A percentile compares a stretch with the other conserved stretches of the same genome.
These are phyloP conservation scores for Acronicta leporina DNA, from an alignment of 2,888 invertebrate genomes.

Conservation along the genomic window DNA sequence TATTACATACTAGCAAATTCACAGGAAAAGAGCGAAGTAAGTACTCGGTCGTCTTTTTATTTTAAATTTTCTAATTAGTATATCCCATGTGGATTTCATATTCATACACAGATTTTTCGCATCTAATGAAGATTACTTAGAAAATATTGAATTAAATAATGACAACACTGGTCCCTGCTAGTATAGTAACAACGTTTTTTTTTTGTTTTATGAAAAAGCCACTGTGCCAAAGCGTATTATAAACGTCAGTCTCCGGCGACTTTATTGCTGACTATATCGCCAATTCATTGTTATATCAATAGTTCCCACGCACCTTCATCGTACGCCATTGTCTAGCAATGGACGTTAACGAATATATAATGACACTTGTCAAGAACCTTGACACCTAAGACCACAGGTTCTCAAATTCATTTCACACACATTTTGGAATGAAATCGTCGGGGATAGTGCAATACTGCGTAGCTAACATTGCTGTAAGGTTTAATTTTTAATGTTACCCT, in stretches of 20 bases:
- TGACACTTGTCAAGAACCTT: neutral
- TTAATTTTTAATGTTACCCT: too few species aligned
- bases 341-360: neutral
- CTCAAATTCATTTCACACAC: too few species aligned
- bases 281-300: neutral
- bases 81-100: neutral
- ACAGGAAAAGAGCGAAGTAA: neutral
- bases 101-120: neutral
- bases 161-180: neutral
- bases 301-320: neutral
- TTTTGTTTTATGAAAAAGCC: too few species aligned
- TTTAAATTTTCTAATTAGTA: neutral
- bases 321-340: neutral
- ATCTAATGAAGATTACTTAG: neutral
- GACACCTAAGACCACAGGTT: too few species aligned
- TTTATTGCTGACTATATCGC: too few species aligned
- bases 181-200: too few species aligned
- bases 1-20: neutral
- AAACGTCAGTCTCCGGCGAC: too few species aligned
- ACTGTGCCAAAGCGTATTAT: too few species aligned
- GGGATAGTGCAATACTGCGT: too few species aligned
- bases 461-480: too few species aligned
- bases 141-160: neutral
- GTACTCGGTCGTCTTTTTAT: neutral
- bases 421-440: too few species aligned